These are phyloP conservation scores for Euspilapteryx auroguttella DNA, from an alignment of 2,888 invertebrate genomes.

Conservation along the genomic window DNA sequence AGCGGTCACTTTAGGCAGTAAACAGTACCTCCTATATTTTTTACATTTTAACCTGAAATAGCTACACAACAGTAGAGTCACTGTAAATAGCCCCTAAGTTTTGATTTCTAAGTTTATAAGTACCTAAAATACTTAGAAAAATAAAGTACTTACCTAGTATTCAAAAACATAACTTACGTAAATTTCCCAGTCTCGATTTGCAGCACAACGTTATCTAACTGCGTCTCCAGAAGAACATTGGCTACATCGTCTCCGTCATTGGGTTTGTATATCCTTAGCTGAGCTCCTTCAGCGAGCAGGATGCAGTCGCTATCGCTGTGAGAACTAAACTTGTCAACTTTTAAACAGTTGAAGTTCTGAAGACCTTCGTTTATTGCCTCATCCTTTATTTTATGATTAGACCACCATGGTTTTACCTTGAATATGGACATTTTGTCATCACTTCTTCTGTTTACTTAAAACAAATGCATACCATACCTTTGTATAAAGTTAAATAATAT, in stretches of 20 bases:
- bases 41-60: no score
- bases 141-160: no score
- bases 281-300: conserved; percentile 49
- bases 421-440: conserved; percentile 81
- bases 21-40: no score
- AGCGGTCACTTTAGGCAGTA: no score
- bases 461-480: no score
- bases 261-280: conserved; percentile 39
- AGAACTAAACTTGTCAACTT: conserved; percentile 78
- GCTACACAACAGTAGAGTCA: no score
- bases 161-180: no score
- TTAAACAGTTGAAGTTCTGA: conserved; percentile 64
- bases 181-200: conserved; percentile 84
- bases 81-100: no score
- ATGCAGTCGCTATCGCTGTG: conserved; percentile 81
- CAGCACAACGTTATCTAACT: conserved; percentile 48
- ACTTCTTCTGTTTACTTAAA: no score
- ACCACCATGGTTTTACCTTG: conserved; percentile 89
- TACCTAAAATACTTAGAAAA: no score
- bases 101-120: no score
- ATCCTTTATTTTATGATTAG: conserved; percentile 63
- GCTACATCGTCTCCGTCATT: conserved; percentile 45
- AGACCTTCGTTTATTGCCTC: conserved; percentile 56
- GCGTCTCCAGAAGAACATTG: not conserved
- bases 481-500: no score